Base-by-base conservation (phyloP, 2,888 invertebrate species). In the Bhutanitis thaidina region DNA sequence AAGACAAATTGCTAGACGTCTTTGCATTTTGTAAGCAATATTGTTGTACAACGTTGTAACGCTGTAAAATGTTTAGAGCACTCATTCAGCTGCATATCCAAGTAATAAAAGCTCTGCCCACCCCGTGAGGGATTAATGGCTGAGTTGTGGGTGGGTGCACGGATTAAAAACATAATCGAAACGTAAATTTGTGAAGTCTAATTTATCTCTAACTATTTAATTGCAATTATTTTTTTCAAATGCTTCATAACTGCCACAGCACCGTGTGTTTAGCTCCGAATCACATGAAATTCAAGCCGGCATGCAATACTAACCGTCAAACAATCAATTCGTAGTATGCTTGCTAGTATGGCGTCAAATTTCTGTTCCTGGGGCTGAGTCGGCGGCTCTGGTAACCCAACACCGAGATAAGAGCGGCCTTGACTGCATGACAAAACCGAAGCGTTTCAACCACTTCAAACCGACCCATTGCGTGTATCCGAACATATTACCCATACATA, bases 351-450 rank as follows among this genome's bases (percentile, higher is more conserved):
- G 59, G 62, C 62, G 54, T 58, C 67, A 59, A 54, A 61, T 67
- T 62, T 58, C 62, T 58, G 67, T 67, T 68, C 68, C 68, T 61
- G 62, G 64, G 60, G 67, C 68, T 70, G 69, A 69, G 74, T 71
- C 82, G 78, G 78, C 74, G 67, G 64, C 74, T 81, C 71, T 81
- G 67, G 83, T 77, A 84, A 86, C 79, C 70, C 57, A 68, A 84
- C 64, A 74, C 79, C 65, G 56, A 74, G 80, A 83, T 83, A 83
- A 80, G 69, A 57, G 58, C 69, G 69, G 66, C 80, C 82, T 80
- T 81, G 82, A 32, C 29, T 38, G 37, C 43, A 47, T 32, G 49
- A 74, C 71, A 64, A 68, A 71, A 62, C n/a, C n/a, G n/a, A n/a
- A n/a, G n/a, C 62, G 58, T 59, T 59, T 63, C 59, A 58, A 53